Percentiles rank a stretch among this genome's conserved stretches.
Conservation (phyloP, 2,888 invertebrate species). For the Dasypolia templi region DNA sequence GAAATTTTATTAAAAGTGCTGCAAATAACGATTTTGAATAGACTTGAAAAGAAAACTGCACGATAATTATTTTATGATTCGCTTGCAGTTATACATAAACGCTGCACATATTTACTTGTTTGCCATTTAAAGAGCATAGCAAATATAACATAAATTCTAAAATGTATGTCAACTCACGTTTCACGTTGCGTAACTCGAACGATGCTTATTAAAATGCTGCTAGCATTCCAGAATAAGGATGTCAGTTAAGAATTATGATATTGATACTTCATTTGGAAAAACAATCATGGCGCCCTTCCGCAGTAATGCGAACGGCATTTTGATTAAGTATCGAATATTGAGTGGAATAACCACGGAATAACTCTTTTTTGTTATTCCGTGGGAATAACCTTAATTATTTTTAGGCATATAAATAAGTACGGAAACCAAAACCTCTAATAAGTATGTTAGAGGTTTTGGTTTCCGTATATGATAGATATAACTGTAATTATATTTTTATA, state of each 20-base stretch:
- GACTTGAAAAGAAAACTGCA: not conserved
- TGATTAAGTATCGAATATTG: slow-evolving; percentile 42
- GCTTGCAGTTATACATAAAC: slow-evolving; percentile 14
- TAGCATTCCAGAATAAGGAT: slow-evolving; percentile 62
- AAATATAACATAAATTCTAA: slow-evolving; percentile 52
- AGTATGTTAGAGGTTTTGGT: no score
- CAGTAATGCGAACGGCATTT: slow-evolving; percentile 47
- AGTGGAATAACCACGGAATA: slow-evolving; percentile 18
- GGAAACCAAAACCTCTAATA: no score
- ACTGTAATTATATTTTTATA: no score
- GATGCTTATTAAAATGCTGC: slow-evolving; percentile 63
- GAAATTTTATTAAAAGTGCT: not conserved
- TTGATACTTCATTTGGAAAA: slow-evolving; percentile 58
- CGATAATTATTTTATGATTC: not conserved
- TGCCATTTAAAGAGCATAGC: slow-evolving; percentile 27
- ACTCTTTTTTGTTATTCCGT: no score
- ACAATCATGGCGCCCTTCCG: slow-evolving; percentile 50
- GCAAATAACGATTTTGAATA: not conserved
- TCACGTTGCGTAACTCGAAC: slow-evolving; percentile 49
- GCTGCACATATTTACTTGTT: slow-evolving; percentile 30
- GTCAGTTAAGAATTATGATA: slow-evolving; percentile 52
- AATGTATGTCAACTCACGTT: slow-evolving; percentile 39
- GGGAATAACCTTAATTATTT: slow-evolving; percentile 12
- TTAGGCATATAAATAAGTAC: not conserved
- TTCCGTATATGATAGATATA: no score